Evolutionary conservation across 1,140 invertebrate species (phyloP), one percentile per base, ranked within the genome.

Genomic region (Euura saliciscinereae): DNA sequence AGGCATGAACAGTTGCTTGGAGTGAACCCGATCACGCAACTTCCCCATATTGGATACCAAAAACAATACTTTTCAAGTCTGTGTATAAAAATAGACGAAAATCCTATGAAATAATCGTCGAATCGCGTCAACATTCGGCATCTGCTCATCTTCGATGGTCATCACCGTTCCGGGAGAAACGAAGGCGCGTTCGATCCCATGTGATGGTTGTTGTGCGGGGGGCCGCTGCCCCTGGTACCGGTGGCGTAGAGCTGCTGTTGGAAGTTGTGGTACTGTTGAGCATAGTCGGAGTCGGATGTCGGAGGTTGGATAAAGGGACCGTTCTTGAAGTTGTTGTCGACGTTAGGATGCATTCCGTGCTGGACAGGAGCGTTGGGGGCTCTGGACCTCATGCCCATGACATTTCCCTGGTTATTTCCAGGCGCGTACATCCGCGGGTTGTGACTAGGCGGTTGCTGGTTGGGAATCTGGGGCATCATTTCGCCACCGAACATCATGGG

Each of bases 231-330:
- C 75, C 94, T 90, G 28, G 94, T 95, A 73, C 94, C 95, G 8
- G 96, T 97, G 44, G 96, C 96, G 88, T 98, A 97, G 71, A 97
- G 87, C 85, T 97, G 96, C 83, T 97, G 96, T 82, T 98, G 96
- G 89, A 98, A 97, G 87, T 97, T 96, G 85, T 97, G 96, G 88
- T 96, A 97, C 89, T 97, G 95, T 83, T 96, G 95, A 79, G 95
- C 96, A 88, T 97, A 97, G 83, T 95, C 96, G 11, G 96, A 94
- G 89, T 97, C 96, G 66, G 93, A 91, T 70, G 95, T 95, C 11
- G 92, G 94, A 2, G 94, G 94, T 79, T 94, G 93, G 66, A 95
- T 92, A 81, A 96, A 96, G 3, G 93, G 89, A 59, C 93, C 92
- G 76, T 92, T 93, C 82, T 95, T 95, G 85, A 94, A 95, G 74